Evolutionary conservation across 2,797 vertebrate species (phyloP).

Genomic region (Phalanger gymnotis): DNA sequence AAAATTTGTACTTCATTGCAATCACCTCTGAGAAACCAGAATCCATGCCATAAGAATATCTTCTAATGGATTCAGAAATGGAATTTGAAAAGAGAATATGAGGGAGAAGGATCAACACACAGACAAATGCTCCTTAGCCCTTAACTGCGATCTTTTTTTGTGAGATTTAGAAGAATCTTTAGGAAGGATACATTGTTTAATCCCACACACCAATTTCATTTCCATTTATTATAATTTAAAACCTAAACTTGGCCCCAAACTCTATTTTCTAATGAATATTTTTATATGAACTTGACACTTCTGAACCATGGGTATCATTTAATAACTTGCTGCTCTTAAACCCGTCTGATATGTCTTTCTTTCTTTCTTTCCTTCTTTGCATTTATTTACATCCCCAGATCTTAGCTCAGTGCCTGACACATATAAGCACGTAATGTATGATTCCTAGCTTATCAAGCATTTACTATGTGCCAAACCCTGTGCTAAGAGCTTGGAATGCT

Average conservation of each 20-base stretch:
- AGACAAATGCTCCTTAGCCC: background rate
- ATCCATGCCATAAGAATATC: background rate
- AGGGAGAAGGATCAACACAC: background rate
- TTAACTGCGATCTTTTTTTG: background rate
- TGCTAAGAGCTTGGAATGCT: background rate
- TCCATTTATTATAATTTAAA: background rate
- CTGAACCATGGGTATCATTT: background rate
- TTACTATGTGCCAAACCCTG: background rate
- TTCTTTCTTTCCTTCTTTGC: background rate
- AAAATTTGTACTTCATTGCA: background rate
- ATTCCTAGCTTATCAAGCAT: background rate
- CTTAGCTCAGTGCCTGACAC: no score
- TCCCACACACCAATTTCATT: background rate
- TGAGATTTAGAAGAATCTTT: background rate
- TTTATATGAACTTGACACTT: background rate
- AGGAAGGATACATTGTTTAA: background rate
- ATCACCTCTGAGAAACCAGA: background rate
- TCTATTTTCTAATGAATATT: background rate
- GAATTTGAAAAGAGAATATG: background rate
- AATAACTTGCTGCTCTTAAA: background rate
- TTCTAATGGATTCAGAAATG: background rate
- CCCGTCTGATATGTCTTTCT: background rate
- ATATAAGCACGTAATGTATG: background rate
- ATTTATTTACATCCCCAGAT: no score
- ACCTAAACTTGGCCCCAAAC: background rate